phyloP scores from a whole-genome alignment of 92 coral and sea anemone genomes.

The Parazoanthus atlanticus region DNA sequence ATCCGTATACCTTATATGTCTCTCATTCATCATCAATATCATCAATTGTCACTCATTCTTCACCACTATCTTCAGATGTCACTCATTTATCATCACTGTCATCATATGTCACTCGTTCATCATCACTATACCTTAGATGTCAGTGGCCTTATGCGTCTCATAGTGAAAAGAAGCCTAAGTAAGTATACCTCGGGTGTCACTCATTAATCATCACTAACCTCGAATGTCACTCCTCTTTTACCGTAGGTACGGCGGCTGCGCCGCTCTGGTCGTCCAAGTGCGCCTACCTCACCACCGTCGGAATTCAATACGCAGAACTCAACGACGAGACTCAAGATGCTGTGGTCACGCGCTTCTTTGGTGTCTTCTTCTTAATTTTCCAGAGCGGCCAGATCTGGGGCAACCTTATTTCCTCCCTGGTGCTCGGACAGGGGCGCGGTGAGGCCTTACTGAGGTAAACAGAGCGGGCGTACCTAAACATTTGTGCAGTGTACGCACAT shows the following conservation, averaged over 20 bases:
- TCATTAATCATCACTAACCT: not conserved
- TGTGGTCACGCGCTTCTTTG: conserved; percentile 78
- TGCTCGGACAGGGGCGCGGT: conserved; percentile 59
- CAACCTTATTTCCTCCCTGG: conserved; percentile 76
- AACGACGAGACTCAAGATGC: conserved; percentile 64
- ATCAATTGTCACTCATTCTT: not conserved
- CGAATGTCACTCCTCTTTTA: too few species aligned
- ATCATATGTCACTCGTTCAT: not conserved
- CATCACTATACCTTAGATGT: not conserved
- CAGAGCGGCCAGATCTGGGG: conserved; percentile 87
- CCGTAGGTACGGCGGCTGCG: conserved; percentile 77
- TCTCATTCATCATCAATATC: not conserved
- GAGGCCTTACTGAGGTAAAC: conserved; percentile 48
- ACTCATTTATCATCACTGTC: not conserved
- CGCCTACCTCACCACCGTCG: conserved; percentile 82
- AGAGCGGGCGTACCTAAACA: not conserved
- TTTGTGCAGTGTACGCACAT: not conserved
- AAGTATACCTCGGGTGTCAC: not conserved
- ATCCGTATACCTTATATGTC: not conserved
- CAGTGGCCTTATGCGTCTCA: not conserved
- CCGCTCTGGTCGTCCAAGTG: conserved; percentile 88
- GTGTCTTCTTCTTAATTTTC: conserved; percentile 73
- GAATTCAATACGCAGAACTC: conserved; percentile 69
- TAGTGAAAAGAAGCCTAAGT: too few species aligned
- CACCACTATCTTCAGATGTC: not conserved